These are phyloP conservation scores for Paedocypris sp. DNA, from an alignment of 2,113 vertebrate genomes.

Conservation along the genomic window DNA sequence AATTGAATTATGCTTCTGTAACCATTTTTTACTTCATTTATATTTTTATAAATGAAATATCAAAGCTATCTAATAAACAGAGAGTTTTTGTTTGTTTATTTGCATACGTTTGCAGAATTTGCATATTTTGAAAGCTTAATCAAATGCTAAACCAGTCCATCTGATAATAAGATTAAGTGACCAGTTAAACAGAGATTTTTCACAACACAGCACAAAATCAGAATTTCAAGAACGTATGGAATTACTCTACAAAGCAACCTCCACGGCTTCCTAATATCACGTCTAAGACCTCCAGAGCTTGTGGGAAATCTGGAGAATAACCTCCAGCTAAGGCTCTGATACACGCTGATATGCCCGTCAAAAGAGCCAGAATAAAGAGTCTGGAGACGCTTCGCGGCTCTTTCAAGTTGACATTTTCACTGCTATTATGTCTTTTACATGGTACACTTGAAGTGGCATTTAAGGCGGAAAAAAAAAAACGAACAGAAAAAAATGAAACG, in stretches of 20 bases:
- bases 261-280: neutral
- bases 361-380: slow-evolving; percentile 25
- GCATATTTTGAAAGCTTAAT: too few species aligned
- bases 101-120: too few species aligned
- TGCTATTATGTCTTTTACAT: slow-evolving; percentile 54
- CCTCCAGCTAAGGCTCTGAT: slow-evolving; percentile 34
- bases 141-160: too few species aligned
- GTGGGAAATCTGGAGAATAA: slow-evolving; percentile 9
- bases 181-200: too few species aligned
- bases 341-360: slow-evolving; percentile 44
- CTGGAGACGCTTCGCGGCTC: slow-evolving; percentile 46
- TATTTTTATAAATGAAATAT: too few species aligned
- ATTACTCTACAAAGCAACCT: neutral
- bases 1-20: too few species aligned
- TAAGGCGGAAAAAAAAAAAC: slow-evolving; percentile 35
- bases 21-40: too few species aligned
- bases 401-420: slow-evolving; percentile 60
- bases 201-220: neutral
- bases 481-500: neutral
- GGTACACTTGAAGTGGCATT: slow-evolving; percentile 56
- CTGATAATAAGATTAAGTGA: too few species aligned
- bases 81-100: too few species aligned
- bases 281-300: neutral
- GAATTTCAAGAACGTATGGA: neutral
- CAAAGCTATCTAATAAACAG: too few species aligned